Percentiles rank a stretch among this genome's conserved stretches.
These are phyloP conservation scores for Orestias chungarensis DNA, from an alignment of 2,797 vertebrate genomes.

Conservation along the genomic window DNA sequence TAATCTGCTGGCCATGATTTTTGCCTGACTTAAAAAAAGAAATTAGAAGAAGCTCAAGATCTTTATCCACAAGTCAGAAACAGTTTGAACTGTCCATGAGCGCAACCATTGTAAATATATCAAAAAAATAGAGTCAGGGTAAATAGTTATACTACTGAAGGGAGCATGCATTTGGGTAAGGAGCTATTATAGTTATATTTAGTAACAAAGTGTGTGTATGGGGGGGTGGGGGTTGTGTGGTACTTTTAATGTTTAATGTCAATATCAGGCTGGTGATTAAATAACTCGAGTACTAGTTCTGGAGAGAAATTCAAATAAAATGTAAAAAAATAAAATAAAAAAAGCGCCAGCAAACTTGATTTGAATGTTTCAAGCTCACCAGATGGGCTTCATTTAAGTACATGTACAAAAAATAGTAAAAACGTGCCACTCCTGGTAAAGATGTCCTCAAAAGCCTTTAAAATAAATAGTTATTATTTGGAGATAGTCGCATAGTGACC, in stretches of 20 bases:
- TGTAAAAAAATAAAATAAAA: neutral
- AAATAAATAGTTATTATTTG: neutral
- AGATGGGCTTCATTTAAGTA: slow-evolving; percentile 58
- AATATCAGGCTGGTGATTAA: slow-evolving; percentile 3
- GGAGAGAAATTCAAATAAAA: slow-evolving; percentile 15
- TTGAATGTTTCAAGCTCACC: slow-evolving; percentile 1
- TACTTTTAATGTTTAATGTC: too few relatives aligned
- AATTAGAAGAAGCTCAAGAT: slow-evolving; percentile 13
- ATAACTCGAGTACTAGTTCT: slow-evolving; percentile 23
- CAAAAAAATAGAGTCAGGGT: slow-evolving; percentile 10
- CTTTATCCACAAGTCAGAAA: slow-evolving; percentile 20
- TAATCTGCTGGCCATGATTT: slow-evolving; percentile 41
- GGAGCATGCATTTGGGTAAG: slow-evolving; percentile 32
- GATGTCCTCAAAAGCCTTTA: slow-evolving; percentile 1
- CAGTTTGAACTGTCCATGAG: slow-evolving; percentile 16
- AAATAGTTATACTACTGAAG: slow-evolving; percentile 1
- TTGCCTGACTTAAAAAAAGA: slow-evolving; percentile 32
- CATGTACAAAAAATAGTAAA: neutral
- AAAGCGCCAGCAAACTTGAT: slow-evolving; percentile 26
- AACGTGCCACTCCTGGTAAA: neutral
- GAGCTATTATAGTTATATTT: slow-evolving; percentile 26
- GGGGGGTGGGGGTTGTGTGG: neutral
- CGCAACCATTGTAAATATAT: slow-evolving; percentile 47
- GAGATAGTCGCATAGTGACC: neutral
- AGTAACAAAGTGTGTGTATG: slow-evolving; percentile 25